These are phyloP conservation scores for Thymelicus sylvestris DNA, from an alignment of 2,888 invertebrate genomes.

Conservation along the genomic window DNA sequence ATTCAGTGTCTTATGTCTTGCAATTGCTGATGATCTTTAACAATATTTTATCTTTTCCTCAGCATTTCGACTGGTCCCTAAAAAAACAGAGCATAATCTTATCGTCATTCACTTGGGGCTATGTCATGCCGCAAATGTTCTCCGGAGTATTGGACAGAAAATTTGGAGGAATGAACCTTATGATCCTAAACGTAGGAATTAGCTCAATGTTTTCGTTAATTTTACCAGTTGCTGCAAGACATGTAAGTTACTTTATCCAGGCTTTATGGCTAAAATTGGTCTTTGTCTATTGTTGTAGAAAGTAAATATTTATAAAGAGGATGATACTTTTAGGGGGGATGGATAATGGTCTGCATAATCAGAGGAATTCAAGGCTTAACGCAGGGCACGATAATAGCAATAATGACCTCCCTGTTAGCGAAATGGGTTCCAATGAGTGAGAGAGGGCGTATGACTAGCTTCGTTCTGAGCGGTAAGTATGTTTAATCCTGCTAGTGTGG, in stretches of 20 bases:
- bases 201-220: conserved; percentile 70
- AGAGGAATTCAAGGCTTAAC: conserved; percentile 85
- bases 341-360: conserved; percentile 20
- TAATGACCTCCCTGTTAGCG: conserved; percentile 85
- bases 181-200: conserved; percentile 61
- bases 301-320: too few species aligned
- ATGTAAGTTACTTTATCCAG: conserved; percentile 54
- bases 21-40: too few species aligned
- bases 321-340: conserved; percentile 14
- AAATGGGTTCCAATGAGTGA: conserved; percentile 85
- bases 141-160: conserved; percentile 88
- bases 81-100: conserved; percentile 75
- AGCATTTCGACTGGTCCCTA: conserved; percentile 83
- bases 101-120: conserved; percentile 86
- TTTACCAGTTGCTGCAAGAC: conserved; percentile 59
- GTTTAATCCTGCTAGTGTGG: not conserved
- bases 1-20: too few species aligned
- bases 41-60: conserved; percentile 14
- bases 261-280: not conserved
- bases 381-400: conserved; percentile 87
- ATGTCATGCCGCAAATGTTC: conserved; percentile 88
- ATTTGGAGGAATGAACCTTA: conserved; percentile 88
- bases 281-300: too few species aligned
- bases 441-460: conserved; percentile 76
- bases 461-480: conserved; percentile 17